These are phyloP conservation scores for Apistogramma diplotaenia DNA, from an alignment of 2,113 vertebrate species.

Conservation along the genomic window DNA sequence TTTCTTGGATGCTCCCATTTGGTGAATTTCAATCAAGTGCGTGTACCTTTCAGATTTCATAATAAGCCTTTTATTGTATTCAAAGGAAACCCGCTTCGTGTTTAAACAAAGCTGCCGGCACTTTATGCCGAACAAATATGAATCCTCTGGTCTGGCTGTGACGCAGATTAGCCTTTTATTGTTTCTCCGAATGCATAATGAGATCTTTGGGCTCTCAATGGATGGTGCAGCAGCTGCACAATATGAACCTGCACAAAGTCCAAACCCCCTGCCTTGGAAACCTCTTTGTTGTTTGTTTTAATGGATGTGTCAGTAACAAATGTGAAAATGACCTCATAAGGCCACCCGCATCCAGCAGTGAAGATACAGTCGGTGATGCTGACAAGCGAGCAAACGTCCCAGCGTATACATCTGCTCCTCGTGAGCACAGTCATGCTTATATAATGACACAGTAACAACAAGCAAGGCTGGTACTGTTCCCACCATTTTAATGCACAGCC, in stretches of 20 bases:
- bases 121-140: conserved; percentile 53
- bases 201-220: conserved; percentile 36
- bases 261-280: background rate
- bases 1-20: background rate
- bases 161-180: conserved; percentile 63
- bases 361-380: background rate
- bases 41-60: conserved; percentile 22
- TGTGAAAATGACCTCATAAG: background rate
- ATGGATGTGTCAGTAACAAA: conserved; percentile 44
- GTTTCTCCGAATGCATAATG: conserved; percentile 39
- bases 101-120: conserved; percentile 53
- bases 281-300: conserved; percentile 19
- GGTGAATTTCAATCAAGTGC: conserved; percentile 35
- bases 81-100: conserved; percentile 47
- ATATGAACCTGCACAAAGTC: conserved; percentile 44
- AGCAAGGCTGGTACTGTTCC: background rate
- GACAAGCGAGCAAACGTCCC: conserved; percentile 17
- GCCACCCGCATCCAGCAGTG: background rate
- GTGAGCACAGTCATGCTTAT: background rate
- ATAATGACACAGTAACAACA: background rate
- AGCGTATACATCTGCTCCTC: background rate
- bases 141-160: conserved; percentile 15
- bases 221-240: conserved; percentile 29
- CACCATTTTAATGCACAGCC: background rate
- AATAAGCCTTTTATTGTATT: conserved; percentile 33